Base-by-base conservation (phyloP, 53 echinoderm and acorn worm species). In the Patiria pectinifera region DNA sequence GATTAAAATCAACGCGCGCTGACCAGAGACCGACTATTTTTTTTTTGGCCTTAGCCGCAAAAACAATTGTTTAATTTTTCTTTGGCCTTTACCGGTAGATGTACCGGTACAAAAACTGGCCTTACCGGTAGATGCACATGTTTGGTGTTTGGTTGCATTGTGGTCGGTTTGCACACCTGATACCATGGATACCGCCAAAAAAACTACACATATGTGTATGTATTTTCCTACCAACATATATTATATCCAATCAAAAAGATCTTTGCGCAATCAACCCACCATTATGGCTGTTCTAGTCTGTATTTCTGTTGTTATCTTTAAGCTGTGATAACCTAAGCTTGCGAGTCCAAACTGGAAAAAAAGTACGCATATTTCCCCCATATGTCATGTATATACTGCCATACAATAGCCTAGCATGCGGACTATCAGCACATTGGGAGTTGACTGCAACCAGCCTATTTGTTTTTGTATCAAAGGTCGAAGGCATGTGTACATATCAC, bases 391-490 rank as follows among this genome's bases (percentile, higher is more conserved):
- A 35, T 35, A 1, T 35, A 35, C 35, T 35, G 35, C 35, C 35
- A 35, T 60, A 60, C 60, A 60, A 60, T 60, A 60, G 8, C 19
- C 15, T 8, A 53, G 53, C 69, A 69, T 69, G 69, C 69, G 16
- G 69, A 69, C 16, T 69, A 76, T 76, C 21, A 26, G 35, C 26
- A 3, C 18, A 76, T 11, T 46, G 80, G 45, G 80, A 79, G 47
- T 45, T 79, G 80, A 4, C 45, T 79, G 80, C 46, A 79, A 9
- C 74, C 24, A 12, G 46, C 14, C 46, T 79, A 47, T 79, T 79
- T 82, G 82, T 58, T 24, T 58, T 22, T 82, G 23, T 53, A 82
- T 59, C 82, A 59, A 82, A 82, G 82, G 82, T 82, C 82, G 59
- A 2, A 21, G 53, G 8, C 82, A 82, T 82, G 82, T 79, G 66